Conservation (phyloP, 1,140 invertebrate genomes). For the Ooceraea biroi region DNA sequence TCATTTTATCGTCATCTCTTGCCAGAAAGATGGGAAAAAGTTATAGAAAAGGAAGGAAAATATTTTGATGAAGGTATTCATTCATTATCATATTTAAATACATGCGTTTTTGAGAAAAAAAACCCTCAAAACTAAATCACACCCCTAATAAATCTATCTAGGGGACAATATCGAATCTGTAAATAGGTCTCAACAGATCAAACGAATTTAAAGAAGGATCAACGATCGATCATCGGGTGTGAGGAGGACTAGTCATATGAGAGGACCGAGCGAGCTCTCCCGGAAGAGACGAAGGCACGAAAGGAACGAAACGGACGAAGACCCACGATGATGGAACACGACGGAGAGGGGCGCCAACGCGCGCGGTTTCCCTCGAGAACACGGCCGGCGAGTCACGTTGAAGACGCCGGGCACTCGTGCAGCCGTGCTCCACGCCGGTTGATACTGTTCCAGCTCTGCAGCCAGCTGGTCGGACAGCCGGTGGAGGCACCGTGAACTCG, state of each 20-base stretch:
- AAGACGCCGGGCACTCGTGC: conserved; percentile 65
- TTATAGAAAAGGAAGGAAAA: too few relatives aligned
- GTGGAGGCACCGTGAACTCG: conserved; percentile 52
- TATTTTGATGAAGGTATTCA: too few relatives aligned
- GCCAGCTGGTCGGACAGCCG: conserved; percentile 64
- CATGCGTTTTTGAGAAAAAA: too few relatives aligned
- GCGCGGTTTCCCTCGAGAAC: conserved; percentile 66
- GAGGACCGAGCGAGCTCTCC: conserved; percentile 57
- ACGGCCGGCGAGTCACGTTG: conserved; percentile 48
- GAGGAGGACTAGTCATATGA: neutral
- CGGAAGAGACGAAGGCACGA: conserved; percentile 44
- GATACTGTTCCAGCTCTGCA: conserved; percentile 65
- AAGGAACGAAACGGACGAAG: conserved; percentile 50
- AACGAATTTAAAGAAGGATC: neutral
- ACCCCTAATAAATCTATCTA: too few relatives aligned
- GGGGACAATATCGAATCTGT: too few relatives aligned
- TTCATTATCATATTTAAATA: too few relatives aligned
- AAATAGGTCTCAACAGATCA: too few relatives aligned
- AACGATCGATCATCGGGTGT: neutral
- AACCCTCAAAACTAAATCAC: too few relatives aligned
- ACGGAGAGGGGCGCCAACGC: conserved; percentile 56
- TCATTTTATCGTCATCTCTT: too few relatives aligned
- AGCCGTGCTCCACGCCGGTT: conserved; percentile 59
- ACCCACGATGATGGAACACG: conserved; percentile 18
- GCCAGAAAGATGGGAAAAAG: too few relatives aligned